Evolutionary conservation across 2,797 vertebrate species (phyloP).

Genomic region (Ficedula albicollis): DNA sequence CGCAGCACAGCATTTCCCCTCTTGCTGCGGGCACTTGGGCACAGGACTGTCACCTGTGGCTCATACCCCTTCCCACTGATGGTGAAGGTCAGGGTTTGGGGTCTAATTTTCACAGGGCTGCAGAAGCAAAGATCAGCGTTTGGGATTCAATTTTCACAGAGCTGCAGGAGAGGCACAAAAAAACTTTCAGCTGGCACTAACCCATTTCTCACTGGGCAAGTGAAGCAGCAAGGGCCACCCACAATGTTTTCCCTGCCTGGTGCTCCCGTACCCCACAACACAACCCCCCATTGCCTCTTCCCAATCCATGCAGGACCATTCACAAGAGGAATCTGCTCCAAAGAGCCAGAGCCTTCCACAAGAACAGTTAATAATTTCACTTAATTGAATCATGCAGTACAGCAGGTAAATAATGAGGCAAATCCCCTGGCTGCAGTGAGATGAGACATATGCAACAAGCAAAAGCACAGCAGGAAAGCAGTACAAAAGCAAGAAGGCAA

Average conservation of each 20-base stretch:
- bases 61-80: constrained; percentile 85
- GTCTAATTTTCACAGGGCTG: constrained; percentile 48
- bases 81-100: constrained; percentile 79
- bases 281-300: too few relatives aligned
- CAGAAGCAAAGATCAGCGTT: constrained; percentile 77
- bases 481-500: not conserved
- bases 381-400: not conserved
- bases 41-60: constrained; percentile 81
- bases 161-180: constrained; percentile 41
- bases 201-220: not conserved
- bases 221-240: not conserved
- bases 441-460: not conserved
- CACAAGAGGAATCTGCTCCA: not conserved
- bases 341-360: not conserved
- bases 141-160: constrained; percentile 46
- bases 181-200: not conserved
- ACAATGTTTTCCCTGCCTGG: not conserved
- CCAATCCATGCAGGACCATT: not conserved
- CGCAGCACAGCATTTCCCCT: constrained; percentile 79
- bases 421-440: not conserved
- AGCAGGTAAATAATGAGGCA: not conserved
- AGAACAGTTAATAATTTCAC: not conserved
- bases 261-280: not conserved
- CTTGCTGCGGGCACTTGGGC: constrained; percentile 73
- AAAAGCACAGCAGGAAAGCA: not conserved